These are phyloP conservation scores for Anguilla megastoma DNA, from an alignment of 2,797 vertebrate species.

Conservation along the genomic window DNA sequence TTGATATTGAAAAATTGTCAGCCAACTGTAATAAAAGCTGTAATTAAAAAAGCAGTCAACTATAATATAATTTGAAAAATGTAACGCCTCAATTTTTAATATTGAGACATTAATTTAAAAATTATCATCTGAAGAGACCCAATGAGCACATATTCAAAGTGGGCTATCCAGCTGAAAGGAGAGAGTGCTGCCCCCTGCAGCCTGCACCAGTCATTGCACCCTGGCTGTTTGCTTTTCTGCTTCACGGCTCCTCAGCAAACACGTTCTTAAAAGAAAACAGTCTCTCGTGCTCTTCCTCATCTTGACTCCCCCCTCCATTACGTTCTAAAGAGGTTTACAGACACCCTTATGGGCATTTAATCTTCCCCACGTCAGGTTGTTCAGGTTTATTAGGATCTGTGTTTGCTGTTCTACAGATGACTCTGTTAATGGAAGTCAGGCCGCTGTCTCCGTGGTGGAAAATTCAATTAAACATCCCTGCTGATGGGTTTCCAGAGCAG, in stretches of 20 bases:
- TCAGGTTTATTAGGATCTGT: background rate
- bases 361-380: background rate
- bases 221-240: constrained; percentile 3
- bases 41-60: no score
- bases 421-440: background rate
- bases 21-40: no score
- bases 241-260: background rate
- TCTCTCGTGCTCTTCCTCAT: background rate
- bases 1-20: no score
- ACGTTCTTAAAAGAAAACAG: background rate
- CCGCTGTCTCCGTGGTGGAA: background rate
- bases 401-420: constrained; percentile 21
- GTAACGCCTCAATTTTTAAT: no score
- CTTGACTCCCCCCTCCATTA: background rate
- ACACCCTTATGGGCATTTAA: background rate
- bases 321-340: constrained; percentile 17
- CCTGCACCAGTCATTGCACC: background rate
- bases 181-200: background rate
- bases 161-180: no score
- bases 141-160: no score
- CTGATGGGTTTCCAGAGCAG: background rate
- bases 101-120: no score
- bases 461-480: background rate
- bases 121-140: no score
- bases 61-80: no score